phyloP scores from a whole-genome alignment of 1,140 invertebrate species.

The Drosophila athabasca region DNA sequence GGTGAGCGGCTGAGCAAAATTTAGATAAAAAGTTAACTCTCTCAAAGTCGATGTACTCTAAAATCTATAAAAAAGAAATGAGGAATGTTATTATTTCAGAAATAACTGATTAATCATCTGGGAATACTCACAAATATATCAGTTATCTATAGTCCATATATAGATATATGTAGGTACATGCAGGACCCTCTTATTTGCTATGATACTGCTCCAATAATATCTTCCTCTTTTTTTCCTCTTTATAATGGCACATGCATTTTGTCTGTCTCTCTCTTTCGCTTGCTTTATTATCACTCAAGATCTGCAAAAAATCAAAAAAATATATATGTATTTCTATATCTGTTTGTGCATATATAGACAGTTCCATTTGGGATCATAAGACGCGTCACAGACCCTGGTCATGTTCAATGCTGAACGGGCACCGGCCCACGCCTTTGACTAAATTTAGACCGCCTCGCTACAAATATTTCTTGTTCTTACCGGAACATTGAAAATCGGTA shows the following conservation, averaged over 20 bases:
- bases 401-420: constrained; percentile 64
- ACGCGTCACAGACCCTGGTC: constrained; percentile 68
- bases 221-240: constrained; percentile 21
- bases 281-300: constrained; percentile 48
- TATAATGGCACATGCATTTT: constrained; percentile 79
- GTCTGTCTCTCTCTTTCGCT: constrained; percentile 45
- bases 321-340: constrained; percentile 18
- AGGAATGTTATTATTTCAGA: background rate
- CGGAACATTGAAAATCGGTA: constrained; percentile 48
- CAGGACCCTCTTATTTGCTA: constrained; percentile 59
- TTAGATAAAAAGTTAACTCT: constrained; percentile 20
- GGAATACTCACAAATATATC: constrained; percentile 36
- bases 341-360: constrained; percentile 30
- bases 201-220: constrained; percentile 65
- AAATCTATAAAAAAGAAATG: constrained; percentile 23
- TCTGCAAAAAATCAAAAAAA: constrained; percentile 23
- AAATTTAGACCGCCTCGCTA: constrained; percentile 63
- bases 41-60: constrained; percentile 44
- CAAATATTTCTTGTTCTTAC: constrained; percentile 39
- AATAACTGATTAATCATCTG: background rate
- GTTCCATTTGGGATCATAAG: constrained; percentile 61
- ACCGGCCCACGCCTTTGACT: constrained; percentile 66
- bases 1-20: constrained; percentile 12
- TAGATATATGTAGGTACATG: constrained; percentile 30
- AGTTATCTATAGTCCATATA: constrained; percentile 55